Conservation (phyloP, 1,140 invertebrate species). For the Heliconius nattereri region DNA sequence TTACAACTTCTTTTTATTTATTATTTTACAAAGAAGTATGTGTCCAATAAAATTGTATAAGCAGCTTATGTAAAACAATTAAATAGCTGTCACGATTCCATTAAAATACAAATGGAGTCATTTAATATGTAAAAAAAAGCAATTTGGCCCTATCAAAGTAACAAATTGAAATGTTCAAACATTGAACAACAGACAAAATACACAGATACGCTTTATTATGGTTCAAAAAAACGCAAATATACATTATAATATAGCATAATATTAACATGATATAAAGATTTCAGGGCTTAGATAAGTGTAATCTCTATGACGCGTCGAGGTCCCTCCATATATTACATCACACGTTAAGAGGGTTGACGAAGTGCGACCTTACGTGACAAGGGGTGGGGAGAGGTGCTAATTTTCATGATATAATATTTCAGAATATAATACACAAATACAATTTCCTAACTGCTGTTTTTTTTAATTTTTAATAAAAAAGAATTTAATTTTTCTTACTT, state of each 20-base stretch:
- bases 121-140: background rate
- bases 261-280: conserved; percentile 19
- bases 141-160: conserved; percentile 12
- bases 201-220: background rate
- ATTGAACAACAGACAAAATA: conserved; percentile 1
- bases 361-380: too few relatives aligned
- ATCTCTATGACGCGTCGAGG: conserved; percentile 19
- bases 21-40: background rate
- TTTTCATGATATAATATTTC: too few relatives aligned
- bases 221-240: conserved; percentile 16
- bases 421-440: too few relatives aligned
- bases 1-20: background rate
- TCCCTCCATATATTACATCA: too few relatives aligned
- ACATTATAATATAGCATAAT: background rate
- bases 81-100: background rate
- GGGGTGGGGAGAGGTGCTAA: too few relatives aligned
- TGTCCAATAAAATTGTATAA: background rate
- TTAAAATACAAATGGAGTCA: background rate
- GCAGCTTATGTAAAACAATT: background rate
- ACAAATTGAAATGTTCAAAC: background rate
- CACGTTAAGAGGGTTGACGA: too few relatives aligned
- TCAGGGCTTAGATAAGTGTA: conserved; percentile 16
- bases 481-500: too few relatives aligned
- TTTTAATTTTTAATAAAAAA: too few relatives aligned
- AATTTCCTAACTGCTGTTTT: too few relatives aligned